Evolutionary conservation across 2,113 vertebrate genomes (phyloP).

Genomic region (Pterocles orientalis): DNA sequence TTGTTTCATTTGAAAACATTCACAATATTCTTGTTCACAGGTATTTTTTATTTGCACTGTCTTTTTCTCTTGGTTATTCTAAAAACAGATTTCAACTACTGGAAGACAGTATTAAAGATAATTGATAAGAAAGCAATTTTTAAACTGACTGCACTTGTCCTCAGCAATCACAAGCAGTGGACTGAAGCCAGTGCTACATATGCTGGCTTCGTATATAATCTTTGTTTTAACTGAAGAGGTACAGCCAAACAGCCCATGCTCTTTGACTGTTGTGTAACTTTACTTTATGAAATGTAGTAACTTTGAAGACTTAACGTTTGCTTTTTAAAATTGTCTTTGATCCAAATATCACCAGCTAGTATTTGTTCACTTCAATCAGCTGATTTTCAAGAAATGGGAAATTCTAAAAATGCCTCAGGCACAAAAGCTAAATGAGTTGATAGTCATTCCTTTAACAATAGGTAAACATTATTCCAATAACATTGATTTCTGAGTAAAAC

Average conservation of each 20-base stretch:
- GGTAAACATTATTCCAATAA: neutral
- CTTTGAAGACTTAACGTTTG: neutral
- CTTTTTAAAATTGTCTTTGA: neutral
- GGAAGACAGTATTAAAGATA: neutral
- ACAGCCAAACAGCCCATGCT: neutral
- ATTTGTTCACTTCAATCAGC: neutral
- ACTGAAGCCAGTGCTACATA: neutral
- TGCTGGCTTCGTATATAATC: neutral
- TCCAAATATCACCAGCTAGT: neutral
- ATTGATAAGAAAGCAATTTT: neutral
- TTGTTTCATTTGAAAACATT: neutral
- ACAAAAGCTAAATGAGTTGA: neutral
- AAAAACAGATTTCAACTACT: neutral
- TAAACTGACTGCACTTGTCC: neutral
- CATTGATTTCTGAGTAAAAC: neutral
- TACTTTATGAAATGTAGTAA: neutral
- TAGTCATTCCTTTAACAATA: neutral
- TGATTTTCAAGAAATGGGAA: neutral
- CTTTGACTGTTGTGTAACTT: neutral
- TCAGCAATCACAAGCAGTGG: neutral
- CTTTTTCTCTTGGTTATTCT: neutral
- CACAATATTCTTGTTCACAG: neutral
- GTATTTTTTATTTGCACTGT: neutral
- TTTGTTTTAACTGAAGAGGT: neutral
- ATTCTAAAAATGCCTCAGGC: neutral